Conservation (phyloP, 2,888 invertebrate species). For the Nowickia ferox region DNA sequence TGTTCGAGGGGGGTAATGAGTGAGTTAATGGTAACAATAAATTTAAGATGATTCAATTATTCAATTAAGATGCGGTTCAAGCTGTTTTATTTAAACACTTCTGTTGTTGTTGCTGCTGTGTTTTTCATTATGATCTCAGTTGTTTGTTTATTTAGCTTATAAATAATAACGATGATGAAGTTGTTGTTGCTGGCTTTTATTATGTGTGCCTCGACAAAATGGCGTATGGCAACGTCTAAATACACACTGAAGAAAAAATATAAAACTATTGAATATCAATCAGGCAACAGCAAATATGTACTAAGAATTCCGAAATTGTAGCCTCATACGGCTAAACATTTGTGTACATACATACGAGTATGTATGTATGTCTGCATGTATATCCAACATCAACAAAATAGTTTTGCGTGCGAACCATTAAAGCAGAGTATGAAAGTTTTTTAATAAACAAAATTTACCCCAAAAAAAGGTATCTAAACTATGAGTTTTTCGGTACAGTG, state of each 20-base stretch:
- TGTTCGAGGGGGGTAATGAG: constrained; percentile 2
- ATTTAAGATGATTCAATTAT: constrained; percentile 49
- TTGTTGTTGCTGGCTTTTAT: constrained; percentile 1
- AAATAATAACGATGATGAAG: constrained; percentile 22
- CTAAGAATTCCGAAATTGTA: neutral
- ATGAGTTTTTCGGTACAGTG: neutral
- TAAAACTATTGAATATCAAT: neutral
- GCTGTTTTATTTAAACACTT: constrained; percentile 44
- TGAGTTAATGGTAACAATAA: constrained; percentile 6
- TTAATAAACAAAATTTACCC: neutral
- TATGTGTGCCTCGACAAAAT: constrained; percentile 63
- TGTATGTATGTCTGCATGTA: constrained; percentile 13
- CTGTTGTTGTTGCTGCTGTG: constrained; percentile 1
- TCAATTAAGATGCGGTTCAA: constrained; percentile 54
- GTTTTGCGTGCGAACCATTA: neutral
- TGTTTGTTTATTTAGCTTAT: constrained; percentile 18
- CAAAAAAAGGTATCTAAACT: neutral
- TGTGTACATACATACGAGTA: neutral
- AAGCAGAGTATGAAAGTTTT: neutral
- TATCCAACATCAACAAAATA: constrained; percentile 19
- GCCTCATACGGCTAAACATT: constrained; percentile 20
- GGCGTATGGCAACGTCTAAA: constrained; percentile 59
- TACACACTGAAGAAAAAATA: constrained; percentile 31
- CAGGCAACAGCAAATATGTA: neutral
- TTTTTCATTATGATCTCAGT: constrained; percentile 41